Evolutionary conservation across 2,113 vertebrate species (phyloP), one percentile per base, ranked within the genome.

Genomic region (Gambusia affinis): DNA sequence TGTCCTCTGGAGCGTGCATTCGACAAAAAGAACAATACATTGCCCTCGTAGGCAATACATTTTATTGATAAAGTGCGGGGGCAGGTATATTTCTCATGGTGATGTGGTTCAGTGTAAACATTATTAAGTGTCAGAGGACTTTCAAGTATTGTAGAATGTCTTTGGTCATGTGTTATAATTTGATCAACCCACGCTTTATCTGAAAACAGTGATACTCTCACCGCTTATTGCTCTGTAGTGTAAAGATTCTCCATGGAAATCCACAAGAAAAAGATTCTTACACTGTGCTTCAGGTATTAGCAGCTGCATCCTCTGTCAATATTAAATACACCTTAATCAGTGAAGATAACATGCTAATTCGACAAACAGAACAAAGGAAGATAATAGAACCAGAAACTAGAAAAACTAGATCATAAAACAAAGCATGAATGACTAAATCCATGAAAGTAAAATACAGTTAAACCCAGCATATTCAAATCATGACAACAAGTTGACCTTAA

Each of bases 41-140:
- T 84, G 80, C 88, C 87, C 87, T 84, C 66, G 60, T 79, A 83
- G 54, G 64, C 76, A 73, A 84, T 85, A 84, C 57, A 27, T 83
- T 79, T 86, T 82, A 66, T 78, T 42, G 64, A 88, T 72, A 71
- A 67, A 3, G 8, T 19, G 37, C 17, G 6, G 72, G 75, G 71
- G 70, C 65, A 83, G 83, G 79, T 64, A 60, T 14, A 90, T 88
- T 80, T 62, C 66, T 89, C 80, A 80, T 37, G 31, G 78, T 39
- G 2, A n/a, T 35, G 67, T 1, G 3, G 17, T 73, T 81, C 12
- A 11, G 27, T 57, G 30, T 30, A 67, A 75, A 74, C 14, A 24
- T 79, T 82, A 88, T 85, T 83, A 78, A 84, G 83, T 67, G 67
- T 60, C 27, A 51, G 31, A 17, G 28, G 76, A 44, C 79, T 79